Evolutionary conservation across 2,797 vertebrate genomes (phyloP).

Genomic region (Periparus ater): DNA sequence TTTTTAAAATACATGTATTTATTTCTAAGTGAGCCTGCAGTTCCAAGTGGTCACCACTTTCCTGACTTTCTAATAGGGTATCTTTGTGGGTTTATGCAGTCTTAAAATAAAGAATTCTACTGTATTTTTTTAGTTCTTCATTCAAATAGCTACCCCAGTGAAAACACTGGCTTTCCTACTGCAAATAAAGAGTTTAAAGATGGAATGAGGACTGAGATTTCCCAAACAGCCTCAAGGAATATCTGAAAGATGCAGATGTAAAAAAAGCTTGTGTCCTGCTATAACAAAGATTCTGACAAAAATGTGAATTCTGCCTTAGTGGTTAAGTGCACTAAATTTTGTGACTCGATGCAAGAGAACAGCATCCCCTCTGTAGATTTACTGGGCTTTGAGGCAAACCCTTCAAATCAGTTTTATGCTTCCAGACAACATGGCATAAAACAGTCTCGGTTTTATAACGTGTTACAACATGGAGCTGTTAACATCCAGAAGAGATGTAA

Average conservation of each 20-base stretch:
- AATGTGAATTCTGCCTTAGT: background rate
- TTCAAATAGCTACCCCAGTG: background rate
- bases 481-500: background rate
- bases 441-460: accelerated
- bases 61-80: background rate
- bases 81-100: background rate
- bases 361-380: background rate
- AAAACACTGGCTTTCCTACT: background rate
- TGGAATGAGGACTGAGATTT: background rate
- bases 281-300: background rate
- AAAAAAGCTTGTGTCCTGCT: background rate
- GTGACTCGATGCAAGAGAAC: background rate
- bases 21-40: background rate
- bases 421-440: background rate
- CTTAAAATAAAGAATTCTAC: background rate
- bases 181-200: background rate
- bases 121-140: background rate
- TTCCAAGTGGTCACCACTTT: background rate
- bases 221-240: background rate
- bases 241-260: background rate
- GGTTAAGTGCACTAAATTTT: background rate
- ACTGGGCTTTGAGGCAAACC: background rate
- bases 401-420: background rate
- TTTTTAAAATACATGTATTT: background rate
- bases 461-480: background rate